Conservation (phyloP, 2,797 vertebrate genomes). For the Sebastes cheni region DNA sequence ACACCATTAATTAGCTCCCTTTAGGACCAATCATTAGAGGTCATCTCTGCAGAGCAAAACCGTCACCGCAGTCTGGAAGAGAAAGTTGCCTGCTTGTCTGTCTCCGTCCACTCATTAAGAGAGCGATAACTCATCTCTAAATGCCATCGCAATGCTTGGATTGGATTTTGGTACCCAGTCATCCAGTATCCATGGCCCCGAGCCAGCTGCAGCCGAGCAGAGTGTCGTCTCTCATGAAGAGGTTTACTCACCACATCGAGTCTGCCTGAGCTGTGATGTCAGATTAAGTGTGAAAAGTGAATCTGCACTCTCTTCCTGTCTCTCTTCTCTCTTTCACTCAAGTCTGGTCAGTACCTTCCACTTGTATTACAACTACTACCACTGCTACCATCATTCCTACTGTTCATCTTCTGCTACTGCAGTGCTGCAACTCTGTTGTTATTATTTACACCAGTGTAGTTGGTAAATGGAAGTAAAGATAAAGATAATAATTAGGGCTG, state of each 20-base stretch:
- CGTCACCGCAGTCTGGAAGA: slow-evolving; percentile 45
- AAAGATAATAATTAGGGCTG: background rate
- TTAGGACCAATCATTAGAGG: slow-evolving; percentile 52
- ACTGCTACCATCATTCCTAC: background rate
- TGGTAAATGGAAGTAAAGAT: background rate
- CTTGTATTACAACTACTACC: background rate
- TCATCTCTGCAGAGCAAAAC: slow-evolving; percentile 31
- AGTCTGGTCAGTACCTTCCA: background rate
- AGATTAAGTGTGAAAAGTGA: slow-evolving; percentile 10
- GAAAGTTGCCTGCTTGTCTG: slow-evolving; percentile 65
- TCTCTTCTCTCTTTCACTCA: background rate
- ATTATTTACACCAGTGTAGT: background rate
- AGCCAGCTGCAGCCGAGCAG: slow-evolving; percentile 16
- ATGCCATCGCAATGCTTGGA: slow-evolving; percentile 24
- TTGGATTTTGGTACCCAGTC: slow-evolving; percentile 33
- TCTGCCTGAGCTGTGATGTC: slow-evolving; percentile 6
- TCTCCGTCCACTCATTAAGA: slow-evolving; percentile 62
- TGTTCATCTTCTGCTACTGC: background rate
- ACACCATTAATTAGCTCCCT: slow-evolving; percentile 65
- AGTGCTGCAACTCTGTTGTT: background rate
- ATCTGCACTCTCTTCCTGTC: background rate
- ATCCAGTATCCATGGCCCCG: background rate
- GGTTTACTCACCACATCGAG: slow-evolving; percentile 4
- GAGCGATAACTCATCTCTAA: slow-evolving; percentile 62
- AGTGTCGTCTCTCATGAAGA: background rate